phyloP scores from a whole-genome alignment of 2,113 vertebrate genomes.

The Albula glossodonta region DNA sequence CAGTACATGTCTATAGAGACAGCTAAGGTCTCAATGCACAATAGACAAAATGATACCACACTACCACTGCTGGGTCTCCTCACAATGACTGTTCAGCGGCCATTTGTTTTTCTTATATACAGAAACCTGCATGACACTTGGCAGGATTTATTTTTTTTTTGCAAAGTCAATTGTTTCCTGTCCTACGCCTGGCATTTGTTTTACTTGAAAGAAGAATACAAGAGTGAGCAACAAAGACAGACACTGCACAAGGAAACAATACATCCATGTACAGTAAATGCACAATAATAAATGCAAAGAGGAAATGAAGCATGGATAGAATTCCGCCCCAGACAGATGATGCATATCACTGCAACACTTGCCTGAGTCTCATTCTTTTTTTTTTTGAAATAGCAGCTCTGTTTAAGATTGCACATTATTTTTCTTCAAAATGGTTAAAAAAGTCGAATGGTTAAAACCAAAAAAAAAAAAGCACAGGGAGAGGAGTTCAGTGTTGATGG shows the following conservation, averaged over 20 bases:
- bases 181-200: background rate
- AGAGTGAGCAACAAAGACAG: background rate
- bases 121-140: background rate
- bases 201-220: background rate
- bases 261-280: background rate
- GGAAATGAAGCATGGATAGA: background rate
- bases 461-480: background rate
- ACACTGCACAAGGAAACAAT: background rate
- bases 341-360: background rate
- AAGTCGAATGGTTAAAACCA: background rate
- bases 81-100: too few relatives aligned
- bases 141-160: background rate
- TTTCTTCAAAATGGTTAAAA: background rate
- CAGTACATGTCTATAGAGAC: too few relatives aligned
- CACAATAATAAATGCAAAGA: background rate
- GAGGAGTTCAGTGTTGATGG: background rate
- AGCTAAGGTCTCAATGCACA: too few relatives aligned
- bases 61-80: too few relatives aligned
- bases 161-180: background rate
- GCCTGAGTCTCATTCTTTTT: background rate
- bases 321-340: background rate
- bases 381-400: constrained; percentile 1
- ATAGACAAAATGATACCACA: too few relatives aligned
- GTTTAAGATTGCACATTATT: background rate
- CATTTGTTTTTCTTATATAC: too few relatives aligned